These are phyloP conservation scores for Latheticus oryzae DNA, from an alignment of 2,888 invertebrate genomes.

Conservation along the genomic window DNA sequence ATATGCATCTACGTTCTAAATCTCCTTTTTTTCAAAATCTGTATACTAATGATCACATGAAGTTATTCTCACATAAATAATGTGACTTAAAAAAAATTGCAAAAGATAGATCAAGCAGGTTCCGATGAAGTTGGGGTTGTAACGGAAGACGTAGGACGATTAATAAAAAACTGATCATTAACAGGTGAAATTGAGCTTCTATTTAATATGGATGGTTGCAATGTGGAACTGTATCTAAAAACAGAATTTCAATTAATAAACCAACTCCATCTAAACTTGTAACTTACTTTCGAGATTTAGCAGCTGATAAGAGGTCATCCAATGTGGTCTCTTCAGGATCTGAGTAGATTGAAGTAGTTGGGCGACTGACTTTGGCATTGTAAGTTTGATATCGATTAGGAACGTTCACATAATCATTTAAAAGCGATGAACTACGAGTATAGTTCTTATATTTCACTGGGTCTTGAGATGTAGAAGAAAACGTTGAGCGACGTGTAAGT, in stretches of 20 bases:
- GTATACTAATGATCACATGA: slow-evolving; percentile 32
- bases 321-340: slow-evolving; percentile 59
- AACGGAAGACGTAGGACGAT: slow-evolving; percentile 52
- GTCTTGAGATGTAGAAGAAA: slow-evolving; percentile 51
- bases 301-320: slow-evolving; percentile 60
- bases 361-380: slow-evolving; percentile 58
- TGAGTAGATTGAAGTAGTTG: slow-evolving; percentile 57
- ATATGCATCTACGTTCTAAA: slow-evolving; percentile 28
- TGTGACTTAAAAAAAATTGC: slow-evolving; percentile 12
- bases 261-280: slow-evolving; percentile 1
- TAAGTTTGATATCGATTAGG: slow-evolving; percentile 63
- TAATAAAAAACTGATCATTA: slow-evolving; percentile 52
- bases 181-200: slow-evolving; percentile 57
- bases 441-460: slow-evolving; percentile 54
- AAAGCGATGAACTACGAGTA: slow-evolving; percentile 57
- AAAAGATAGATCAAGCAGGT: slow-evolving; percentile 46
- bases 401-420: slow-evolving; percentile 62
- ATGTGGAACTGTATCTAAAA: slow-evolving; percentile 58
- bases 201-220: slow-evolving; percentile 54
- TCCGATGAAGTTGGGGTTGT: slow-evolving; percentile 51
- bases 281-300: slow-evolving; percentile 62
- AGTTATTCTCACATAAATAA: slow-evolving; percentile 6
- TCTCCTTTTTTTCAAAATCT: slow-evolving; percentile 12
- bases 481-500: slow-evolving; percentile 51
- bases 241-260: slow-evolving; percentile 2